Evolutionary conservation across 2,888 invertebrate genomes (phyloP), one percentile per base, ranked within the genome.

Genomic region (Lithophane leautieri): DNA sequence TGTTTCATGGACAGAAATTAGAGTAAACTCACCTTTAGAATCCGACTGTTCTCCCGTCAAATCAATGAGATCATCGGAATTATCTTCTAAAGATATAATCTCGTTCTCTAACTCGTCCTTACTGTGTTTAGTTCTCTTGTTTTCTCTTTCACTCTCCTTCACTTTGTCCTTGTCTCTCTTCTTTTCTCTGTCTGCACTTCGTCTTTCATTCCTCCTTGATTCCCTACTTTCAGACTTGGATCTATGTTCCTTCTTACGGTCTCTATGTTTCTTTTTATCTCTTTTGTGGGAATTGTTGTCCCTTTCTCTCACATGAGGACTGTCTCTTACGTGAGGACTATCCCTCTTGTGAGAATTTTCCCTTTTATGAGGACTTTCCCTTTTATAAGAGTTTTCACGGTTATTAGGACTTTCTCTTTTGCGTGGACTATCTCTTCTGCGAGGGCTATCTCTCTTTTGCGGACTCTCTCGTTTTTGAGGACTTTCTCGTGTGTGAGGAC

Each of bases 11-110:
- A 22, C 22, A 22, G 22, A 22, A 52, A 52, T 52, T 9, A 44
- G 1, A 50, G 7, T 50, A 2, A 8, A 50, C 11, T 54, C 77
- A 96, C 96, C 94, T 93, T 95, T 96, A 19, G 95, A 94, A 90
- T 97, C 97, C 0, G 96, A 94, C 54, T 91, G 91, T 34, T 97
- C 97, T 7, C 97, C 97, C 0, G 97, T 97, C 85, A 97, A 92
- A 91, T 97, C 97, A 62, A 97, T 97, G 91, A 97, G 94, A 85
- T 97, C 97, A 84, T 96, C 94, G 0, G 94, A 93, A 86, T 95
- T 95, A 77, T 96, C 96, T 58, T 94, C 96, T 69, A 96, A 86
- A 0, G 95, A 95, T 79, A 96, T 96, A 16, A 97, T 92, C 84
- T 96, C 96, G 60, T 83, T 93, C 65, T 93, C 93, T 84, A 93